A percentile compares a stretch with the other conserved stretches of the same genome.
Conservation (phyloP, 2,797 vertebrate species). For the Acipenser ruthenus region DNA sequence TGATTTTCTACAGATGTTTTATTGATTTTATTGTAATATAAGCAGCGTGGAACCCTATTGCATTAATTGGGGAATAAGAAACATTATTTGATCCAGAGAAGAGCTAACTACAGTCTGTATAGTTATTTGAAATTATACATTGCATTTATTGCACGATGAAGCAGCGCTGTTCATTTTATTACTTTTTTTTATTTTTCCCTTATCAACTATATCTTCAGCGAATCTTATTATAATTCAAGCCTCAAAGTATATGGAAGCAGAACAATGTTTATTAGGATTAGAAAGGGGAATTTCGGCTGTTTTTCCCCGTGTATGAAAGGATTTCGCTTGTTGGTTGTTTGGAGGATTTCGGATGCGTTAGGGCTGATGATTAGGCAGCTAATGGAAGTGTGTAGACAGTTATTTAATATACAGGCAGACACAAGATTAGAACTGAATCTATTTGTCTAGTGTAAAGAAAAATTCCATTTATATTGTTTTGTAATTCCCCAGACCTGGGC, state of each 20-base stretch:
- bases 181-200: slow-evolving; percentile 23
- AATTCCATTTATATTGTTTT: slow-evolving; percentile 7
- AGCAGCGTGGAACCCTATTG: slow-evolving; percentile 78
- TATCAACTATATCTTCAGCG: slow-evolving; percentile 26
- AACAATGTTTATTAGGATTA: slow-evolving; percentile 77
- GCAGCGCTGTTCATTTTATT: slow-evolving; percentile 38
- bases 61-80: slow-evolving; percentile 74
- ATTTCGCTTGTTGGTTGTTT: slow-evolving; percentile 71
- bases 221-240: slow-evolving; percentile 74
- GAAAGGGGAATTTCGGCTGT: slow-evolving; percentile 65
- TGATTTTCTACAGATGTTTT: slow-evolving; percentile 77
- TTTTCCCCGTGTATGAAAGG: slow-evolving; percentile 65
- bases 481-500: neutral
- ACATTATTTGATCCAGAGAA: slow-evolving; percentile 64
- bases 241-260: slow-evolving; percentile 74
- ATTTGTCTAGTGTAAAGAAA: slow-evolving; percentile 13
- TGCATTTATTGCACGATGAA: slow-evolving; percentile 60
- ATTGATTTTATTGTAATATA: slow-evolving; percentile 81
- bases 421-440: slow-evolving; percentile 39
- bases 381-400: slow-evolving; percentile 72
- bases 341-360: slow-evolving; percentile 70
- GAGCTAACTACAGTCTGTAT: slow-evolving; percentile 61
- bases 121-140: slow-evolving; percentile 77
- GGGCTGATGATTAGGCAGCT: slow-evolving; percentile 63
- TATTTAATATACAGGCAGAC: slow-evolving; percentile 75